A percentile compares a stretch with the other conserved stretches of the same genome.
phyloP scores from a whole-genome alignment of 2,888 invertebrate genomes.

The Standfussiana lucernea region DNA sequence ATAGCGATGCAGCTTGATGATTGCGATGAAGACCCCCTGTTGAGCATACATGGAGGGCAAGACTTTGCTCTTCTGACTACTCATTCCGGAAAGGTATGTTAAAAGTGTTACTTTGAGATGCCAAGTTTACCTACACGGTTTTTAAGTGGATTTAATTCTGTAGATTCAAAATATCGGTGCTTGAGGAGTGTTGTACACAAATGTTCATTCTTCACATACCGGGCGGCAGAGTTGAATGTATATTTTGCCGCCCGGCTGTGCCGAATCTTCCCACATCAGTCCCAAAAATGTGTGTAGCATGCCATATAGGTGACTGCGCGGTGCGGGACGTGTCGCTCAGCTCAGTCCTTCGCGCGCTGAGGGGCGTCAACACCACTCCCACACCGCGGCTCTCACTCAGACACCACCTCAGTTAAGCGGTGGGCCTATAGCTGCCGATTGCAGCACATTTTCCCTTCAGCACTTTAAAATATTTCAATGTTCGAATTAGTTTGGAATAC shows the following conservation, averaged over 20 bases:
- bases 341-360: neutral
- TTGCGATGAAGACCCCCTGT: constrained; percentile 94
- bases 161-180: neutral
- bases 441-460: neutral
- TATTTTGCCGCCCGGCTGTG: neutral
- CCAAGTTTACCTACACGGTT: neutral
- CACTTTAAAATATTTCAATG: neutral
- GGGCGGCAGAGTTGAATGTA: neutral
- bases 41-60: constrained; percentile 95
- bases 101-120: neutral
- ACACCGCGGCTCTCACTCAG: neutral
- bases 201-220: neutral
- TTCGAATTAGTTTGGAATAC: neutral
- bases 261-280: neutral
- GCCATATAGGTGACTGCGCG: neutral
- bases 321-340: neutral
- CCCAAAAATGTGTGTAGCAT: neutral
- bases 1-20: constrained; percentile 91
- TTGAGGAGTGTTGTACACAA: neutral
- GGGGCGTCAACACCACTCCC: neutral
- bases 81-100: constrained; percentile 94
- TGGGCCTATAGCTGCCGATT: neutral
- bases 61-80: constrained; percentile 97
- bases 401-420: neutral
- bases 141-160: neutral